Evolutionary conservation across 2,113 vertebrate genomes (phyloP).

Genomic region (Leucopsar rothschildi): DNA sequence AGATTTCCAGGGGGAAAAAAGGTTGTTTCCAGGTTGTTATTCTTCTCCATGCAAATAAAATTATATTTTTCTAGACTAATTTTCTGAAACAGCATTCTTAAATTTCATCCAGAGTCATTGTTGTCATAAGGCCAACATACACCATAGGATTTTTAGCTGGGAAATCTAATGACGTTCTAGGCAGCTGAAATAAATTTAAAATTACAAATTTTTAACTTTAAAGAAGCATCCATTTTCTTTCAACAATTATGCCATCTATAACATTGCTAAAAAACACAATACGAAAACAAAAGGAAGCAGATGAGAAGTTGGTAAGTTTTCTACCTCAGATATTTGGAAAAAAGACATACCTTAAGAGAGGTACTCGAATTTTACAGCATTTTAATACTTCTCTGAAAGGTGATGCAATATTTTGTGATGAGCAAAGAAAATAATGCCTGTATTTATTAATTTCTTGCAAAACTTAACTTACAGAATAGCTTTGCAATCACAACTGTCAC

Average conservation of each 20-base stretch:
- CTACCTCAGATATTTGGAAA: background rate
- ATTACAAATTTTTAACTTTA: background rate
- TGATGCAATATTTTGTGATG: background rate
- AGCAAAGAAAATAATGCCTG: background rate
- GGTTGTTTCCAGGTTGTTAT: background rate
- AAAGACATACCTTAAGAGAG: background rate
- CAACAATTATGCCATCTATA: background rate
- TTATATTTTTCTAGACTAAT: background rate
- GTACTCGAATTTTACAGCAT: background rate
- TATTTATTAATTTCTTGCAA: background rate
- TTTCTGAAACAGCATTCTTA: background rate
- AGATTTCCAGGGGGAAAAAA: background rate
- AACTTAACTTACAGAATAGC: background rate
- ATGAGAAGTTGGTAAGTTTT: background rate
- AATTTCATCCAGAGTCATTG: background rate
- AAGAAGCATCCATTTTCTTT: background rate
- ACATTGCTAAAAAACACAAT: background rate
- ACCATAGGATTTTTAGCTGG: background rate
- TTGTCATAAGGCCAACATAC: background rate
- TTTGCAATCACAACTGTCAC: background rate
- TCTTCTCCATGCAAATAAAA: background rate
- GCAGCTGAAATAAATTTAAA: background rate
- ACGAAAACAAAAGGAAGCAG: background rate
- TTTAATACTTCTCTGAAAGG: background rate
- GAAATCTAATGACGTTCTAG: background rate